Evolutionary conservation across 2,888 invertebrate genomes (phyloP).

Genomic region (Stenodera caucasica): DNA sequence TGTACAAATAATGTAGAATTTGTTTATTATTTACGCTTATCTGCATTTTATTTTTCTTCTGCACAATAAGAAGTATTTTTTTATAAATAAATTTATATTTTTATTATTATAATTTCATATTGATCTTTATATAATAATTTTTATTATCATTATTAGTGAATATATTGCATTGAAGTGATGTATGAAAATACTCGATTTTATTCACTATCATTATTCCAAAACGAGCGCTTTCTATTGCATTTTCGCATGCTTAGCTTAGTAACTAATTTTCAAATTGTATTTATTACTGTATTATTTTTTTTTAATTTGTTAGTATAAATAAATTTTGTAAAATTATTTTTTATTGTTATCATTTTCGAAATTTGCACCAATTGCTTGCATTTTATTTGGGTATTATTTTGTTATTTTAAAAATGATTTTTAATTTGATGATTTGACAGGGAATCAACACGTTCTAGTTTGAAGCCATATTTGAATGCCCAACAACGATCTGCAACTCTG

Average conservation of each 20-base stretch:
- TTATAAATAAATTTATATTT: background rate
- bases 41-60: background rate
- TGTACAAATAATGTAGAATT: background rate
- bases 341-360: background rate
- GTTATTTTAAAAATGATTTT: constrained; percentile 7
- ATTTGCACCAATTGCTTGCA: background rate
- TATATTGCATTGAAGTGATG: background rate
- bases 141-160: background rate
- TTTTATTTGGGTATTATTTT: background rate
- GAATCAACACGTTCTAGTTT: constrained; percentile 78
- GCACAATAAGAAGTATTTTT: constrained; percentile 6
- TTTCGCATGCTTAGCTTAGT: constrained; percentile 25
- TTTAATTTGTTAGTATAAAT: constrained; percentile 16
- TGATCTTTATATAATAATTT: background rate
- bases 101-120: constrained; percentile 8
- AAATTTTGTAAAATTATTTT: constrained; percentile 20
- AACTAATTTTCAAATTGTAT: constrained; percentile 22
- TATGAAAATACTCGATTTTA: constrained; percentile 23
- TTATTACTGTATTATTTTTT: constrained; percentile 26
- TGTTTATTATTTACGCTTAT: background rate
- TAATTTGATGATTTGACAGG: constrained; percentile 54
- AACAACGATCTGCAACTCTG: constrained; percentile 85
- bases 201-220: constrained; percentile 8
- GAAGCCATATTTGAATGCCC: constrained; percentile 72
- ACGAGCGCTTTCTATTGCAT: constrained; percentile 14